Evolutionary conservation across 2,888 invertebrate genomes (phyloP), one percentile per base, ranked within the genome.

Genomic region (Lochmaea crataegi): DNA sequence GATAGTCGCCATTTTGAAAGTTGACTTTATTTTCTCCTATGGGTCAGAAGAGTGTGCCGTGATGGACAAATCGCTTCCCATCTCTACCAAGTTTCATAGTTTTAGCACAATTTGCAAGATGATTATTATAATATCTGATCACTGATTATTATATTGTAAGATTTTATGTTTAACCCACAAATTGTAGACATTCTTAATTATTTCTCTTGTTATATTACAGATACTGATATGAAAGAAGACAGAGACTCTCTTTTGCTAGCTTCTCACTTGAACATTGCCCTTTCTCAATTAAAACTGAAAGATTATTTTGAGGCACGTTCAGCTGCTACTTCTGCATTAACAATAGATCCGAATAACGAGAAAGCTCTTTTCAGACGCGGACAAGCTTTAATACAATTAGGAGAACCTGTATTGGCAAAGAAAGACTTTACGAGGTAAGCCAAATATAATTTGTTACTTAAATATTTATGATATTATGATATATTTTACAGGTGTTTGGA

Each of bases 281-380:
- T 97, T 71, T 95, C 94, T 76, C 91, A 94, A 84, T 87, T 97
- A 65, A 96, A 96, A 86, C 83, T 89, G 53, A 89, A 92, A n/a
- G 91, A 94, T 4, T 86, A 90, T 79, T 88, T 90, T 58, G 92
- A 93, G 79, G 95, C 94, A 1, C 91, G 91, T 80, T 90, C 93
- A 65, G 89, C 92, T 63, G 96, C 97, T 60, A 90, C 92, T 61
- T 92, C 93, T 80, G 97, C 94, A 0, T 86, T 99, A 5, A 90
- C 91, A 70, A 80, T 94, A 1, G 94, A 96, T 81, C 86, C 91
- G 0, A 89, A 89, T 32, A 97, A 94, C 85, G 94, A 95, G 12
- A 99, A 99, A 87, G 98, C 94, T 0, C 88, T 94, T 41, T 99
- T 96, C 87, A 90, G 99, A 79, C 89, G 94, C 78, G 98, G 96